Conservation (phyloP, 64 coral and sea anemone species). For the Actinia tenebrosa region DNA sequence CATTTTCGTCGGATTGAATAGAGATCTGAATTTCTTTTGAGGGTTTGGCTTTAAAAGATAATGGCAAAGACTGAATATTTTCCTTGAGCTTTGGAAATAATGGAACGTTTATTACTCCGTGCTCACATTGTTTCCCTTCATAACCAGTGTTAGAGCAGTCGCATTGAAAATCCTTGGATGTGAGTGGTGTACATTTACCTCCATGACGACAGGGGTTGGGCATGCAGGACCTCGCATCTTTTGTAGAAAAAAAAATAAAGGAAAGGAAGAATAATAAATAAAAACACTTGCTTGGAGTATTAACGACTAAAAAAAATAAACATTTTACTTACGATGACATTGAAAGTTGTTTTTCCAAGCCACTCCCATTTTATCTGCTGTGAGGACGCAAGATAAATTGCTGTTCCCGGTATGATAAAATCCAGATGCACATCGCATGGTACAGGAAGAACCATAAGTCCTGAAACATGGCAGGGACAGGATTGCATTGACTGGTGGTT, state of each 20-base stretch:
- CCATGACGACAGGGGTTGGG: conserved; percentile 40
- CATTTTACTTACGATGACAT: conserved; percentile 5
- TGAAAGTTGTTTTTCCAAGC: background rate
- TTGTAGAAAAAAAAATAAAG: background rate
- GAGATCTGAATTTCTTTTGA: background rate
- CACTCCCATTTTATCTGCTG: background rate
- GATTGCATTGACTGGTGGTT: background rate
- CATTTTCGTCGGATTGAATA: background rate
- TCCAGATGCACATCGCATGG: background rate
- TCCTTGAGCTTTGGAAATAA: conserved; percentile 1
- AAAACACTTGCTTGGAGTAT: no score
- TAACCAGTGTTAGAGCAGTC: conserved; percentile 26
- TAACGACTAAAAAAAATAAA: no score
- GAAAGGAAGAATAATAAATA: background rate
- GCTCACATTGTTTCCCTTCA: conserved; percentile 3
- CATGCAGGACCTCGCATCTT: conserved; percentile 1
- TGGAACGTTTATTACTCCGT: background rate
- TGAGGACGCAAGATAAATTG: background rate
- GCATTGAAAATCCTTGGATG: background rate
- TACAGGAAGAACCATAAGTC: background rate
- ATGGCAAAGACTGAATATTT: background rate
- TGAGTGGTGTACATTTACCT: background rate
- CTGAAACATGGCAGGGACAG: conserved; percentile 12
- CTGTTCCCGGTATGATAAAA: background rate
- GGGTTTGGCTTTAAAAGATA: background rate